Conservation (phyloP, 2,888 invertebrate genomes). For the Scaptomyza tumidula region DNA sequence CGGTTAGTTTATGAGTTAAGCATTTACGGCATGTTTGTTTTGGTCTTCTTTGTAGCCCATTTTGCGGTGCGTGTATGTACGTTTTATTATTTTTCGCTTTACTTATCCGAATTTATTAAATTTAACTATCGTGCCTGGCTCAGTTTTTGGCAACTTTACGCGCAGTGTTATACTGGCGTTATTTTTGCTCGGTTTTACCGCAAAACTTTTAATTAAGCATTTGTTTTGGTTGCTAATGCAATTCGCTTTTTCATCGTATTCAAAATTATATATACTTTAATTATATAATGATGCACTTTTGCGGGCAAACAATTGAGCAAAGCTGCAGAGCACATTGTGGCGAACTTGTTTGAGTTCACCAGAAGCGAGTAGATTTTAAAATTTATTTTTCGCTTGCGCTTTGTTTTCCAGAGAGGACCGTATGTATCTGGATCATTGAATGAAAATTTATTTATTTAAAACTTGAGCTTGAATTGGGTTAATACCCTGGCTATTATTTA, state of each 20-base stretch:
- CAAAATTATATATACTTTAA: slow-evolving; percentile 31
- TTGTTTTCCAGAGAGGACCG: not conserved
- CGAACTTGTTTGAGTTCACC: slow-evolving; percentile 14
- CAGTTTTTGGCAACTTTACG: slow-evolving; percentile 35
- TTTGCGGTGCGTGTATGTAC: slow-evolving; percentile 59
- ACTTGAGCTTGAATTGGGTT: not conserved
- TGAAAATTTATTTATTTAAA: not conserved
- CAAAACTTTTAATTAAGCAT: slow-evolving; percentile 58
- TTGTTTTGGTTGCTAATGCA: slow-evolving; percentile 35
- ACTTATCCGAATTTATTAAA: slow-evolving; percentile 55
- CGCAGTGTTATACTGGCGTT: slow-evolving; percentile 9
- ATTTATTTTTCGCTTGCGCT: too few species aligned
- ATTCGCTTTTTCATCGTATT: slow-evolving; percentile 32
- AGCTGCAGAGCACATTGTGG: not conserved
- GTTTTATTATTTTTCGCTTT: slow-evolving; percentile 32
- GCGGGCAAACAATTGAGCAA: slow-evolving; percentile 13
- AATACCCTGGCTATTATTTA: too few species aligned
- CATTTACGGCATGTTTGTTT: slow-evolving; percentile 52
- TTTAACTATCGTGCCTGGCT: slow-evolving; percentile 39
- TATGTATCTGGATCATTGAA: not conserved
- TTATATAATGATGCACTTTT: slow-evolving; percentile 26
- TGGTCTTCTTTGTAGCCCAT: slow-evolving; percentile 53
- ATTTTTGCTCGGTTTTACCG: slow-evolving; percentile 12
- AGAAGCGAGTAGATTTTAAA: not conserved
- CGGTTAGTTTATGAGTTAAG: slow-evolving; percentile 44